Evolutionary conservation across 2,113 vertebrate species (phyloP), one percentile per base, ranked within the genome.

Genomic region (Engystomops pustulosus): DNA sequence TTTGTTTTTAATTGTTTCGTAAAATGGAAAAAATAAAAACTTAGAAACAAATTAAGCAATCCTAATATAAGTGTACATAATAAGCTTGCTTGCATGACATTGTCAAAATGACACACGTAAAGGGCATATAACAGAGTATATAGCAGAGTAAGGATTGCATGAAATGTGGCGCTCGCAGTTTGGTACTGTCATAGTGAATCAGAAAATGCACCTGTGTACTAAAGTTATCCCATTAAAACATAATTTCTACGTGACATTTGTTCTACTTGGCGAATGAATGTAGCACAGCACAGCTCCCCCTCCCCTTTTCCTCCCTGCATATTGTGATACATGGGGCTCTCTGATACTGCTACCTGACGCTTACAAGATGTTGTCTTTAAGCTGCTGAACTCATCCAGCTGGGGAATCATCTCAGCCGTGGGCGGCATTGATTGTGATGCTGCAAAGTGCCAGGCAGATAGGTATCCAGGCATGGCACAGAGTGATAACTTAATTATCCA

Each of bases 401-500:
- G 58, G 81, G 55, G 81, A 83, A 83, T 65, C 20, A 76, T 76
- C 25, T 83, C 55, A 76, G 27, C 81, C 81, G 58, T 76, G 58
- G 53, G 81, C 71, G 58, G 81, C 70, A 76, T 36, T 76, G 55
- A 83, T 76, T 83, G 55, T 67, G 20, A 76, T 76, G 58, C 58
- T 23, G 30, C 27, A 76, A 47, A 76, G 70, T 55, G 58, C 81
- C 81, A 76, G 41, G 20, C 47, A 67, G 71, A 83, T 76, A 51
- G 55, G 41, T 51, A 76, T 83, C 55, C 44, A 75, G 23, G 81
- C 81, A 83, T 83, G 27, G 70, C 53, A 76, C 71, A 36, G 41
- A 62, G 18, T 76, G 44, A 83, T 83, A 83, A 83, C 71, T 83
- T 76, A 65, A 83, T 76, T 83, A 83, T 53, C 27, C 18, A 36